A percentile compares a stretch with the other conserved stretches of the same genome.
Conservation (phyloP, 2,797 vertebrate genomes). For the Brachyalestes nurse region DNA sequence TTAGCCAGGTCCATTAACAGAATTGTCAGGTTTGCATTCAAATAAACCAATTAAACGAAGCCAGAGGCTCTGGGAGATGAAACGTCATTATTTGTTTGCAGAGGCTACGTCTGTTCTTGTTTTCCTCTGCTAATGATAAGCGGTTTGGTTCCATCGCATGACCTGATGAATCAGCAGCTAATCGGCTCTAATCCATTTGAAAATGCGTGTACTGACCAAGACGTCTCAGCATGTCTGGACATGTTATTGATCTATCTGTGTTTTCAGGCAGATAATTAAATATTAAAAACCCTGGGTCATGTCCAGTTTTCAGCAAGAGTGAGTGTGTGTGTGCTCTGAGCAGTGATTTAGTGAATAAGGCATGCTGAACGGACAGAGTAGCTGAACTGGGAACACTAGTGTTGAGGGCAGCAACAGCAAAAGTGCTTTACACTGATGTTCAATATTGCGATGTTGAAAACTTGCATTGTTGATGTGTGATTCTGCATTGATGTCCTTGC, state of each 20-base stretch:
- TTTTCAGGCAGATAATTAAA: conserved; percentile 52
- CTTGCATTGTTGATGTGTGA: no score
- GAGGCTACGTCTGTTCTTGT: neutral
- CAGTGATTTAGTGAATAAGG: neutral
- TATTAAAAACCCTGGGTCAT: conserved; percentile 14
- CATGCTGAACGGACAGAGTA: neutral
- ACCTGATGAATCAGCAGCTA: conserved; percentile 30
- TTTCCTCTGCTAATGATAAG: neutral
- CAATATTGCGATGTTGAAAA: no score
- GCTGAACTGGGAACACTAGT: neutral
- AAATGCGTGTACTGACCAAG: conserved; percentile 19
- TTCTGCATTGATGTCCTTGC: no score
- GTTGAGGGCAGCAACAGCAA: no score
- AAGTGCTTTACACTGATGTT: no score
- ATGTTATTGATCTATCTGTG: conserved; percentile 46
- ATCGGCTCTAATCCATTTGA: conserved; percentile 10
- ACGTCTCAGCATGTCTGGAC: conserved; percentile 42
- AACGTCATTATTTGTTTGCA: neutral
- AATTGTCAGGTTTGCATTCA: neutral
- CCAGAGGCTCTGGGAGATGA: neutral
- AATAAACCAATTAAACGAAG: neutral
- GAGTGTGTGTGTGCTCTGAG: neutral
- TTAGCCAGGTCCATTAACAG: neutral
- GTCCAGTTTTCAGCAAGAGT: neutral
- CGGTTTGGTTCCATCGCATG: neutral